A percentile compares a stretch with the other conserved stretches of the same genome.
These are phyloP conservation scores for Hormaphis cornu DNA, from an alignment of 1,140 invertebrate genomes.

Conservation along the genomic window DNA sequence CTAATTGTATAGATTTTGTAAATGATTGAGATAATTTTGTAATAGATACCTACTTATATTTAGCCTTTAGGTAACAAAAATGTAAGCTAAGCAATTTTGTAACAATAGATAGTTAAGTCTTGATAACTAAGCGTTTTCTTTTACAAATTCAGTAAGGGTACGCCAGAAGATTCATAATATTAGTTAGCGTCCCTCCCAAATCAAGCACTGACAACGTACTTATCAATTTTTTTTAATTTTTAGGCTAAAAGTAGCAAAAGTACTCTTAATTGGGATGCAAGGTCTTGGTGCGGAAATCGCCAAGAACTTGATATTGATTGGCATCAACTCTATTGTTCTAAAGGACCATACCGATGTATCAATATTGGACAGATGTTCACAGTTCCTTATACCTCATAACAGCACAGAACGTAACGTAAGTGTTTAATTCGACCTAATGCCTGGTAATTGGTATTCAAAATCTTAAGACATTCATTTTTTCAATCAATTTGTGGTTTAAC, in stretches of 20 bases:
- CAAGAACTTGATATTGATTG: constrained; percentile 92
- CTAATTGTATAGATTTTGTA: too few relatives aligned
- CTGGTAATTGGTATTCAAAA: constrained; percentile 7
- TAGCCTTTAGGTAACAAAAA: too few relatives aligned
- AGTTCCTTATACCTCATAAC: constrained; percentile 64
- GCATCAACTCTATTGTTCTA: constrained; percentile 81
- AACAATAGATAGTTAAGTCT: too few relatives aligned
- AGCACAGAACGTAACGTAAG: constrained; percentile 59
- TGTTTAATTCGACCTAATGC: neutral
- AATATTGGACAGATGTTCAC: constrained; percentile 62
- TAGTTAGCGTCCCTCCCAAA: neutral
- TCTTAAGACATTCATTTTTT: constrained; percentile 10
- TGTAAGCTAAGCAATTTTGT: too few relatives aligned
- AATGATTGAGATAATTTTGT: too few relatives aligned
- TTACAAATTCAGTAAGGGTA: too few relatives aligned
- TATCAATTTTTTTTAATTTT: neutral
- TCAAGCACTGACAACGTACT: neutral
- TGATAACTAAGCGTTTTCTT: too few relatives aligned
- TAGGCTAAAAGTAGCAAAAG: constrained; percentile 72
- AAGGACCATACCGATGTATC: constrained; percentile 69
- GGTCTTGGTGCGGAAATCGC: constrained; percentile 90
- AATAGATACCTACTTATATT: too few relatives aligned
- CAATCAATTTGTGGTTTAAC: too few relatives aligned
- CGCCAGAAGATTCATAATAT: neutral
- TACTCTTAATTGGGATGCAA: constrained; percentile 79